phyloP scores from a whole-genome alignment of 2,113 vertebrate species.

The Takifugu bimaculatus region DNA sequence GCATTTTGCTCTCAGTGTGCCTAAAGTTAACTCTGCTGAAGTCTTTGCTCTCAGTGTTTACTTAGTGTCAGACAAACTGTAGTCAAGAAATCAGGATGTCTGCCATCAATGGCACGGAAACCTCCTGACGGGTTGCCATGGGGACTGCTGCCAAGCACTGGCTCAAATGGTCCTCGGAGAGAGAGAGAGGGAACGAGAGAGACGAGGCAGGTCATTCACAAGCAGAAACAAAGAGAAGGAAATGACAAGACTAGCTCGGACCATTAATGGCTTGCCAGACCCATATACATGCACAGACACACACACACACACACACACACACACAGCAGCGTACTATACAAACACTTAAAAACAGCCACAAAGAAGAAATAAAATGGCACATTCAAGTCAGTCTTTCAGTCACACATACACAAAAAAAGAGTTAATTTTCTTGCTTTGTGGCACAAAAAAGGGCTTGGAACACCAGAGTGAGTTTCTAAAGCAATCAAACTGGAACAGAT shows the following conservation, averaged over 20 bases:
- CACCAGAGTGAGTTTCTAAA: slow-evolving; percentile 13
- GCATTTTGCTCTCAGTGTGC: slow-evolving; percentile 3
- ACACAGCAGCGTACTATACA: slow-evolving; percentile 17
- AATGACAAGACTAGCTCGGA: slow-evolving; percentile 62
- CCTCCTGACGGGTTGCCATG: slow-evolving; percentile 66
- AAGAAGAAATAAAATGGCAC: slow-evolving; percentile 9
- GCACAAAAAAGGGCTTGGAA: slow-evolving; percentile 32
- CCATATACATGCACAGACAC: slow-evolving; percentile 23
- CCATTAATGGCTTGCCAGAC: slow-evolving; percentile 65
- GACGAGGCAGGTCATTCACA: slow-evolving; percentile 71
- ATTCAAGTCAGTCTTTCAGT: slow-evolving; percentile 30
- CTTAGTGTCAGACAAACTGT: slow-evolving; percentile 48
- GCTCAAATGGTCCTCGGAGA: slow-evolving; percentile 50
- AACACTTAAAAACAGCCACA: slow-evolving; percentile 31
- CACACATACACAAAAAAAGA: slow-evolving; percentile 38
- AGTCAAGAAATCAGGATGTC: slow-evolving; percentile 60
- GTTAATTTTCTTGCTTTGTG: slow-evolving; percentile 39
- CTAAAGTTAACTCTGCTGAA: slow-evolving; percentile 19
- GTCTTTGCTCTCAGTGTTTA: slow-evolving; percentile 45
- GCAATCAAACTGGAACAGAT: slow-evolving; percentile 32
- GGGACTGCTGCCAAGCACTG: slow-evolving; percentile 58
- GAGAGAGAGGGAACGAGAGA: slow-evolving; percentile 34
- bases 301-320: slow-evolving; percentile 6
- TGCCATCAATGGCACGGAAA: slow-evolving; percentile 56
- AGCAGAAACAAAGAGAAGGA: slow-evolving; percentile 67